phyloP scores from a whole-genome alignment of 2,888 invertebrate species.

The Watsonalla cultraria region DNA sequence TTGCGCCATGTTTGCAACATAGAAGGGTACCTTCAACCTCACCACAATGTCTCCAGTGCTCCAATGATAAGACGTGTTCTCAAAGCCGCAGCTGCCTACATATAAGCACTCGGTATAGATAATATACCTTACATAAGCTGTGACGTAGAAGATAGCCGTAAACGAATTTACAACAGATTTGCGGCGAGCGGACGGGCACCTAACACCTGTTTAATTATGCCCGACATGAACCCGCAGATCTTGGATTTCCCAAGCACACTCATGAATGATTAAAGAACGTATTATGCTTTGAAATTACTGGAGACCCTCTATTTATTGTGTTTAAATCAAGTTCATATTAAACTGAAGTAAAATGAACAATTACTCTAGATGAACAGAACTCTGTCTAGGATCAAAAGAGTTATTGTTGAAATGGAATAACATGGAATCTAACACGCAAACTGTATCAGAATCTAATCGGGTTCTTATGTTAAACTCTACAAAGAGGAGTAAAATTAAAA shows the following conservation, averaged over 20 bases:
- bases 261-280: not conserved
- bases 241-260: not conserved
- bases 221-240: not conserved
- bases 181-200: slow-evolving; percentile 16
- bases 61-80: not conserved
- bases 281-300: not conserved
- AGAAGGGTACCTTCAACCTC: too few species aligned
- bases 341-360: too few species aligned
- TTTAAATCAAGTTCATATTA: too few species aligned
- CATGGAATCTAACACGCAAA: too few species aligned
- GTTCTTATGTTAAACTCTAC: too few species aligned
- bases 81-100: not conserved
- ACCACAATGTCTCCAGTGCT: too few species aligned
- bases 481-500: too few species aligned
- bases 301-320: not conserved
- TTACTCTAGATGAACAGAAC: too few species aligned
- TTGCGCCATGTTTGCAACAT: too few species aligned
- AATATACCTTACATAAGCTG: not conserved
- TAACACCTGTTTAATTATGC: slow-evolving; percentile 22
- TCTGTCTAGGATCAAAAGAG: too few species aligned
- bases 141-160: slow-evolving; percentile 1
- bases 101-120: not conserved
- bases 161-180: slow-evolving; percentile 18
- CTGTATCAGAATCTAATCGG: too few species aligned
- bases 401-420: too few species aligned